Base-by-base conservation (phyloP, 2,113 vertebrate species). In the Ceyx cyanopectus region DNA sequence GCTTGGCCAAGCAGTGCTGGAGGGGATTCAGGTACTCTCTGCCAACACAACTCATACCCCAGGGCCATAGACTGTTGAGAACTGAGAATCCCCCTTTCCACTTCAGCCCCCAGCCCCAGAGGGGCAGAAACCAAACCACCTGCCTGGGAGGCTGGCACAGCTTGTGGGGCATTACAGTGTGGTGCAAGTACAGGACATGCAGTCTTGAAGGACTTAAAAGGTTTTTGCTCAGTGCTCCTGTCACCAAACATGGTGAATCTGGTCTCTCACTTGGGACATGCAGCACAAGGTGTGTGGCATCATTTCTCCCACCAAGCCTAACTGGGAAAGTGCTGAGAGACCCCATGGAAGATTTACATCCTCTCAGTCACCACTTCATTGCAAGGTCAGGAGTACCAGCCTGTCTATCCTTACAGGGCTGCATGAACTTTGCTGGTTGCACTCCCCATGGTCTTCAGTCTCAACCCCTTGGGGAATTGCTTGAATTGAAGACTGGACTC, bases 151-250 rank as follows among this genome's bases (percentile, higher is more conserved):
- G 21, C 30, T 10, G 6, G 21, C 40, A 46, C 23, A 72, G 6
- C 23, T 24, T 0, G 0, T 11, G 17, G 13, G 4, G 1, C 10
- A 12, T 6, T 14, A 7, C 0, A 0, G 20, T 27, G 32, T 2
- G 1, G 1, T 53, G 29, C 4, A 12, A 34, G 54, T 17, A 14
- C 23, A 70, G 85, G 48, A 60, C 14, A 37, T 7, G 6, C 7
- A 20, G n/a, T 20, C 34, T 74, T 69, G 22, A 8, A 66, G 45
- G 32, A 75, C 21, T 50, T 9, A 27, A 21, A 62, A 58, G 27
- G 18, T 10, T 69, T 84, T 51, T 56, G 24, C 17, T 34, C 41
- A 3, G 34, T 78, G n/a, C 27, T 66, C 6, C 40, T 5, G 4
- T 18, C 65, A 81, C 26, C 46, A 16, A 29, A 23, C 10, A 26